Conservation (phyloP, 2,888 invertebrate species). For the Heteropelma amictum region DNA sequence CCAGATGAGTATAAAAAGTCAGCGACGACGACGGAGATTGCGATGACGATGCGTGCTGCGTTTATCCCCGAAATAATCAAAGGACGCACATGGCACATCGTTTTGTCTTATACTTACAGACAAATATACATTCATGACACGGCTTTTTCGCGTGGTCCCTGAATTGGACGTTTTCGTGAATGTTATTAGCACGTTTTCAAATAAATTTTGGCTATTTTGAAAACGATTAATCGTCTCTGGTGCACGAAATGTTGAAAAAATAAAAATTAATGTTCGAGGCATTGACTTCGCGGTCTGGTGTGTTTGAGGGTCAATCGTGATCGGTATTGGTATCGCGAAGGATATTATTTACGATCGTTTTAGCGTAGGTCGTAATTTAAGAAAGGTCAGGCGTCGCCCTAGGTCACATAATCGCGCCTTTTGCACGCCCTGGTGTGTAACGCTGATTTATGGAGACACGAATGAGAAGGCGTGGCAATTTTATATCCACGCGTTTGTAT, state of each 20-base stretch:
- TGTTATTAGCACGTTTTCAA: too few species aligned
- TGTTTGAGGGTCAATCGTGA: neutral
- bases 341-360: slow-evolving; percentile 13
- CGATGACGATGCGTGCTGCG: too few species aligned
- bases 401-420: slow-evolving; percentile 47
- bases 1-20: neutral
- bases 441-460: slow-evolving; percentile 55
- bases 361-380: slow-evolving; percentile 47
- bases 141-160: too few species aligned
- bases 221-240: neutral
- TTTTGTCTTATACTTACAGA: too few species aligned
- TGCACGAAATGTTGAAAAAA: neutral
- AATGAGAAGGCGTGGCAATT: slow-evolving; percentile 56
- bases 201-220: too few species aligned
- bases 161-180: too few species aligned
- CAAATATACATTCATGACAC: too few species aligned
- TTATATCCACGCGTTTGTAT: neutral
- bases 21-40: slow-evolving; percentile 27
- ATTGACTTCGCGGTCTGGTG: neutral
- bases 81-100: too few species aligned
- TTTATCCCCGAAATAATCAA: too few species aligned
- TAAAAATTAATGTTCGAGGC: neutral
- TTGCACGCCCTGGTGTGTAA: slow-evolving; percentile 45
- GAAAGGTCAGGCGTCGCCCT: slow-evolving; percentile 57
- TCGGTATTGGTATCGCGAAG: neutral